Evolutionary conservation across 64 coral and sea anemone species (phyloP).

Genomic region (Actinia equina): DNA sequence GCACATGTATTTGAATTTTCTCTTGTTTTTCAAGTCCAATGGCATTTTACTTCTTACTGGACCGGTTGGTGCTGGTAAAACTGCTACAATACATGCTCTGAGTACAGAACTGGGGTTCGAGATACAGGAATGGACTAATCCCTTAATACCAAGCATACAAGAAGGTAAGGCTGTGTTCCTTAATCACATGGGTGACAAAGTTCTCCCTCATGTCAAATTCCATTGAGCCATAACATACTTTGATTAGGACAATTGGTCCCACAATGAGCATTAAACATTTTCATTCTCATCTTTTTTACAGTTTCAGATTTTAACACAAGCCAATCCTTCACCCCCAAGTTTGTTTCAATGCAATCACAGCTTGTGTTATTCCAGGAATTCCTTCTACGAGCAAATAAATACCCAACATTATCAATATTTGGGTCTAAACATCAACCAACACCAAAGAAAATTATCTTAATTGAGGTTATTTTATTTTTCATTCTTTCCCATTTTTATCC

Average conservation of each 20-base stretch:
- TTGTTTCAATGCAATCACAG: slow-evolving; percentile 57
- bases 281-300: not conserved
- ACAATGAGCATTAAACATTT: not conserved
- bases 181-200: not conserved
- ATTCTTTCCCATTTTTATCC: not conserved
- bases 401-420: slow-evolving; percentile 80
- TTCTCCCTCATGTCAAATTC: too few species aligned
- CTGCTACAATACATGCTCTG: slow-evolving; percentile 79
- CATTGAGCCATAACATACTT: too few species aligned
- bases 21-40: slow-evolving; percentile 22
- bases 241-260: not conserved
- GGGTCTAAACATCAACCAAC: not conserved
- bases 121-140: slow-evolving; percentile 96
- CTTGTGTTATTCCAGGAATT: slow-evolving; percentile 82
- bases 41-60: slow-evolving; percentile 85
- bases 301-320: not conserved
- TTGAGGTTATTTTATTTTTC: slow-evolving; percentile 64
- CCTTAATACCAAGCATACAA: slow-evolving; percentile 22
- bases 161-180: slow-evolving; percentile 44
- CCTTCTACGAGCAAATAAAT: slow-evolving; percentile 89
- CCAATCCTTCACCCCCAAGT: not conserved
- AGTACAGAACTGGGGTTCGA: slow-evolving; percentile 78
- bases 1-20: not conserved
- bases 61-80: slow-evolving; percentile 87
- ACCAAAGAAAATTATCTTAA: slow-evolving; percentile 75